Evolutionary conservation across 2,113 vertebrate genomes (phyloP).

Genomic region (Oreochromis tanganicae): DNA sequence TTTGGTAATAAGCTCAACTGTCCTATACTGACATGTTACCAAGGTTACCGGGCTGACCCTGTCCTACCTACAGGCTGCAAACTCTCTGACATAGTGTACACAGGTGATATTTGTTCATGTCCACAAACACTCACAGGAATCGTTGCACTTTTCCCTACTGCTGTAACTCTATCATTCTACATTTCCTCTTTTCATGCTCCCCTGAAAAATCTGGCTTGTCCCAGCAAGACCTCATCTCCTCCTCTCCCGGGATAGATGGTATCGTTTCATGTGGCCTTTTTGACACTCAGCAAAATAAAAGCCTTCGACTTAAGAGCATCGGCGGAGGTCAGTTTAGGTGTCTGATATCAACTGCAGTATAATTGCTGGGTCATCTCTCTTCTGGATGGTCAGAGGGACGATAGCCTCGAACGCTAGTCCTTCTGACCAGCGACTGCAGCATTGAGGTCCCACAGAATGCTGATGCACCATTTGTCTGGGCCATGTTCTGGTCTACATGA

Average conservation of each 20-base stretch:
- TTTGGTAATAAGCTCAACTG: conserved; percentile 73
- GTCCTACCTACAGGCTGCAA: neutral
- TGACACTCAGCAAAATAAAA: conserved; percentile 28
- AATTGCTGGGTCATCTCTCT: conserved; percentile 32
- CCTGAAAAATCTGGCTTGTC: conserved; percentile 21
- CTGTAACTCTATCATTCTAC: conserved; percentile 8
- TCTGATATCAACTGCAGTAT: conserved; percentile 2
- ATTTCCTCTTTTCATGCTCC: conserved; percentile 1
- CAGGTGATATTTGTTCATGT: neutral
- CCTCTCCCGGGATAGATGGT: neutral
- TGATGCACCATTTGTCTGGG: conserved; percentile 84
- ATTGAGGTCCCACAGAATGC: conserved; percentile 70
- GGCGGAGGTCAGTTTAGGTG: conserved; percentile 25
- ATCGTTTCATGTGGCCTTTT: neutral
- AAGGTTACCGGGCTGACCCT: conserved; percentile 59
- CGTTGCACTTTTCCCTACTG: neutral
- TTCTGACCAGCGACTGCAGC: neutral
- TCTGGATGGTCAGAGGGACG: neutral
- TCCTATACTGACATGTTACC: conserved; percentile 60
- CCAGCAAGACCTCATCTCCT: neutral
- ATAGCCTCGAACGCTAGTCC: neutral
- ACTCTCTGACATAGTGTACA: neutral
- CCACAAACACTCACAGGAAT: neutral
- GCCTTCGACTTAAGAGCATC: neutral
- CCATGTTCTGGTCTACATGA: conserved; percentile 77